Percentiles rank a stretch among this genome's conserved stretches.
phyloP scores from a whole-genome alignment of 2,797 vertebrate species.

The Danio aesculapii region DNA sequence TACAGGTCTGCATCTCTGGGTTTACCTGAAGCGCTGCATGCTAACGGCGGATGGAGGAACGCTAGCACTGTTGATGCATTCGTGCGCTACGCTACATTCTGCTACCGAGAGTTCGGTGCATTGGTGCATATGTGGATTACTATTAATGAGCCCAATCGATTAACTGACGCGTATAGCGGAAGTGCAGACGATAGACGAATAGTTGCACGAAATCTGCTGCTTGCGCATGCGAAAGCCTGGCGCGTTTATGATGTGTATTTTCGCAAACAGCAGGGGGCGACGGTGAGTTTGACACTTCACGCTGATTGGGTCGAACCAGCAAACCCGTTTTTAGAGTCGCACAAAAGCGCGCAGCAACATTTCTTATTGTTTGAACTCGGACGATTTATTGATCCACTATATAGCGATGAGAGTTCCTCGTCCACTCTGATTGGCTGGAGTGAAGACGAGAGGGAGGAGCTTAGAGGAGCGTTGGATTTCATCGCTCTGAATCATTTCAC shows the following conservation, averaged over 20 bases:
- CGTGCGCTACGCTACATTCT: constrained; percentile 84
- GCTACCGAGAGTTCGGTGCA: constrained; percentile 87
- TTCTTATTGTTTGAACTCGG: constrained; percentile 92
- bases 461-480: constrained; percentile 88
- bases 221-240: constrained; percentile 91
- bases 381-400: constrained; percentile 90
- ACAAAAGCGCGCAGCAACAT: constrained; percentile 80
- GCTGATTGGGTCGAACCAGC: constrained; percentile 93
- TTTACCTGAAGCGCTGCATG: constrained; percentile 81
- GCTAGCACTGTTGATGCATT: constrained; percentile 82
- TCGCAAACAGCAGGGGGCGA: constrained; percentile 74
- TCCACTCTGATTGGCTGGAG: constrained; percentile 84
- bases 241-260: constrained; percentile 80
- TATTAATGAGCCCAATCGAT: constrained; percentile 92
- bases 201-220: constrained; percentile 86
- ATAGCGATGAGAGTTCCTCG: constrained; percentile 62
- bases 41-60: constrained; percentile 89
- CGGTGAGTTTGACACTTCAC: constrained; percentile 90
- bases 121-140: constrained; percentile 93
- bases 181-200: constrained; percentile 77
- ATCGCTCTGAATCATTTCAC: constrained; percentile 95
- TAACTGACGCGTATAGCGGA: constrained; percentile 80
- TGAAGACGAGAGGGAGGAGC: constrained; percentile 75
- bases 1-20: constrained; percentile 77
- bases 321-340: constrained; percentile 86